These are phyloP conservation scores for Spea multiplicata DNA, from an alignment of 2,113 vertebrate species.

Conservation along the genomic window DNA sequence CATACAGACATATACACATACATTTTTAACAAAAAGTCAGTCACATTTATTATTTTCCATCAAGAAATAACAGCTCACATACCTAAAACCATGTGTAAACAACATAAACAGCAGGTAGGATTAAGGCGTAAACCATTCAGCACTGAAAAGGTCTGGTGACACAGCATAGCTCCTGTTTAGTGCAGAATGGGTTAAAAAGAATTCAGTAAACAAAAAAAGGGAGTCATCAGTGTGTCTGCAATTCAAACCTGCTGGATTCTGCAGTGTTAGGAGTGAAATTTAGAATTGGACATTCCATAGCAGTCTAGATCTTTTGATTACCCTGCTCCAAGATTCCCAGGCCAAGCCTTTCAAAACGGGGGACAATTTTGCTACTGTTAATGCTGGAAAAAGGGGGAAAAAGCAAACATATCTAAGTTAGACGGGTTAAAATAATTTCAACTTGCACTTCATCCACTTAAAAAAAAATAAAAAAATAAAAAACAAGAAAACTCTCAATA, in stretches of 20 bases:
- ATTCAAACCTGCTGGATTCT: constrained; percentile 11
- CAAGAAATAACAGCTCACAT: constrained; percentile 57
- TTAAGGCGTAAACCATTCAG: constrained; percentile 43
- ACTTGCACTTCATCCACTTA: constrained; percentile 25
- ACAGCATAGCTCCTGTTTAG: neutral
- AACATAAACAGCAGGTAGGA: constrained; percentile 42
- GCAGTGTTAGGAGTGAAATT: constrained; percentile 30
- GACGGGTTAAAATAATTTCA: constrained; percentile 32
- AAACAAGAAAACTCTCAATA: too few species aligned
- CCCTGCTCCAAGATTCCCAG: constrained; percentile 71
- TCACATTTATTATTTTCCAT: constrained; percentile 55
- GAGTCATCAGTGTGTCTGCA: constrained; percentile 26
- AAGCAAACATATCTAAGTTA: constrained; percentile 41
- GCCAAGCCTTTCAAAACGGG: constrained; percentile 76
- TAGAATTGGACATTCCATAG: constrained; percentile 35
- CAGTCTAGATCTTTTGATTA: constrained; percentile 71
- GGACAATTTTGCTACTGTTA: constrained; percentile 75
- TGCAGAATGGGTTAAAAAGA: constrained; percentile 17
- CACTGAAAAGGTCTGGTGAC: constrained; percentile 3
- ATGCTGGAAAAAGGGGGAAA: constrained; percentile 64
- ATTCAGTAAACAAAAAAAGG: constrained; percentile 22
- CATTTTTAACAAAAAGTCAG: constrained; percentile 17
- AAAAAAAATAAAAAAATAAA: too few species aligned
- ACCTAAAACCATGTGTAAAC: constrained; percentile 64
- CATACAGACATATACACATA: neutral